phyloP scores from a whole-genome alignment of 2,113 vertebrate species.

The Pardalotus punctatus region DNA sequence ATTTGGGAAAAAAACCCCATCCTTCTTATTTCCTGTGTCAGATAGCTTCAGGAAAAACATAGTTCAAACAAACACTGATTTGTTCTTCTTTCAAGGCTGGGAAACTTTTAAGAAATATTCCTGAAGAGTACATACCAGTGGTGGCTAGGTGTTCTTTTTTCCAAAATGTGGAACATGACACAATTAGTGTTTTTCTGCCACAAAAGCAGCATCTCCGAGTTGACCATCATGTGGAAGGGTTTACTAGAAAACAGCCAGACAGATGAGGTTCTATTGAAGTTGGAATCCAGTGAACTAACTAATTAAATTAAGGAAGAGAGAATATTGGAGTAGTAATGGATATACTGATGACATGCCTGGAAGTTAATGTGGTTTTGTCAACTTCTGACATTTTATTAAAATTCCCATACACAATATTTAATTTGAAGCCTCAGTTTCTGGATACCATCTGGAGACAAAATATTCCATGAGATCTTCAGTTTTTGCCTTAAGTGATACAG shows the following conservation, averaged over 20 bases:
- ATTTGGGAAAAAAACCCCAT: not conserved
- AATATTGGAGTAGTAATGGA: not conserved
- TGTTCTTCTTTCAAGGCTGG: not conserved
- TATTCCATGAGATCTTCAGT: not conserved
- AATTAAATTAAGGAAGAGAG: not conserved
- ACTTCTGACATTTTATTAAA: not conserved
- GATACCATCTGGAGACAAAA: not conserved
- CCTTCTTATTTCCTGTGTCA: not conserved
- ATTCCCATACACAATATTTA: not conserved
- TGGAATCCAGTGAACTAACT: not conserved
- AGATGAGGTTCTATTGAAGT: not conserved
- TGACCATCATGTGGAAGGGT: not conserved
- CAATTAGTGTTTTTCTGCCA: not conserved
- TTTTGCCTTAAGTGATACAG: not conserved
- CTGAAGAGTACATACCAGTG: rapidly evolving
- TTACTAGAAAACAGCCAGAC: not conserved
- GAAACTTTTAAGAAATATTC: not conserved
- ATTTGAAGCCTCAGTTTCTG: not conserved
- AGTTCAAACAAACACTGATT: not conserved
- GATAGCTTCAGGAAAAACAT: not conserved
- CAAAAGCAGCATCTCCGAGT: not conserved
- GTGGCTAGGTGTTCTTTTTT: not conserved
- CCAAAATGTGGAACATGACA: not conserved
- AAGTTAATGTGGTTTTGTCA: not conserved
- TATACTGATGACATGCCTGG: not conserved